Conservation (phyloP, 2,113 vertebrate species). For the Nyctibius bracteatus region DNA sequence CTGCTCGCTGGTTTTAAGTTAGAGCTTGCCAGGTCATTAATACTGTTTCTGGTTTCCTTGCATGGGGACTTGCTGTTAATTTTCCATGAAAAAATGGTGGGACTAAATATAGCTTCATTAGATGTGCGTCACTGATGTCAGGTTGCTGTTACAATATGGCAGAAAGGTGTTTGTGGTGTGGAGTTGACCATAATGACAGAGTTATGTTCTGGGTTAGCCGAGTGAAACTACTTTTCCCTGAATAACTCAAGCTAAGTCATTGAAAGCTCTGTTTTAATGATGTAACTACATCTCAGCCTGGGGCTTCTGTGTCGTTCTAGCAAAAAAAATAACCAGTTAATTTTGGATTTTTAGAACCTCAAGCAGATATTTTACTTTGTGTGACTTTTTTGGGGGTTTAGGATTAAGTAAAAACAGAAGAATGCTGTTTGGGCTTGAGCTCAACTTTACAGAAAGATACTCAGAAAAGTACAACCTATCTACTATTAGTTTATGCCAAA, state of each 20-base stretch:
- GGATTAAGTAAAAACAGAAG: not conserved
- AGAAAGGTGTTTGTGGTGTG: not conserved
- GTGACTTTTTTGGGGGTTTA: rapidly evolving
- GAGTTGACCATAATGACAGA: not conserved
- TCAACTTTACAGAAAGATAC: not conserved
- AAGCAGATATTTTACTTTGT: not conserved
- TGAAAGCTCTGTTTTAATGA: not conserved
- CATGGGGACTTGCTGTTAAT: not conserved
- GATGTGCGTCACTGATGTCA: not conserved
- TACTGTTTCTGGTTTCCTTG: not conserved
- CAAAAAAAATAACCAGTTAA: not conserved
- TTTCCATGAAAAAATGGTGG: not conserved
- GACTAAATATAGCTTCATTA: not conserved
- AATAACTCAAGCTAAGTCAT: not conserved
- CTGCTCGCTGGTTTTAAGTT: not conserved
- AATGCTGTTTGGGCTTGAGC: not conserved
- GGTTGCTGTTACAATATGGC: not conserved
- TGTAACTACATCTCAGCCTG: not conserved
- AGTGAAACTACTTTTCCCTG: not conserved
- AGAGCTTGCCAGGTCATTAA: not conserved
- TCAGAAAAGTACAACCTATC: not conserved
- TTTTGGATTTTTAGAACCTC: not conserved
- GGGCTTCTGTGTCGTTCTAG: not conserved
- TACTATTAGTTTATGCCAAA: not conserved
- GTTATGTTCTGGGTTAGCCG: not conserved